These are phyloP conservation scores for Myodes glareolus DNA, from an alignment of 2,113 vertebrate species.

Conservation along the genomic window DNA sequence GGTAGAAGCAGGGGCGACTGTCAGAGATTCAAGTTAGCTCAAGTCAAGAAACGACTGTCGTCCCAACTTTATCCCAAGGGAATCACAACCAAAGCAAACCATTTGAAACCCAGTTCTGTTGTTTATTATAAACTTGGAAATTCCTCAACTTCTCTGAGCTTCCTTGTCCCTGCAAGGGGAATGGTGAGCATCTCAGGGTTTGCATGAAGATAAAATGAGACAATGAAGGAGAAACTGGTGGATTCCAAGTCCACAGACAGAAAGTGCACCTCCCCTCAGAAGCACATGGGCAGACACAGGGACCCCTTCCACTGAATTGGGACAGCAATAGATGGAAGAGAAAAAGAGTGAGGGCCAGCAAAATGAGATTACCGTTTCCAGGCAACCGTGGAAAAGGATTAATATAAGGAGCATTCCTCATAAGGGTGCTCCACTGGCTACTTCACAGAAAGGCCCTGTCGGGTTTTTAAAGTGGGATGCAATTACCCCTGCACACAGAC, in stretches of 20 bases:
- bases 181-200: neutral
- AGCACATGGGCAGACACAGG: neutral
- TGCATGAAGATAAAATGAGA: neutral
- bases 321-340: neutral
- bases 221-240: neutral
- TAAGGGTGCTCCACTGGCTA: conserved; percentile 41
- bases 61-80: neutral
- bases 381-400: conserved; percentile 66
- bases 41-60: neutral
- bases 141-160: neutral
- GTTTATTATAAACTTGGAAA: neutral
- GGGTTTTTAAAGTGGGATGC: conserved; percentile 58
- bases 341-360: conserved; percentile 28
- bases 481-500: conserved; percentile 5
- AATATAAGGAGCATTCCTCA: conserved; percentile 61
- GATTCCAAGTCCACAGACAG: neutral
- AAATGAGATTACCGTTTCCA: conserved; percentile 69
- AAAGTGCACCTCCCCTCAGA: neutral
- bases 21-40: neutral
- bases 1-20: neutral
- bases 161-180: neutral
- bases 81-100: neutral
- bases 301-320: neutral
- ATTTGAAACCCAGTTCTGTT: neutral
- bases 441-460: conserved; percentile 53